These are phyloP conservation scores for Tenthredo scrophulariae DNA, from an alignment of 2,888 invertebrate genomes.

Conservation along the genomic window DNA sequence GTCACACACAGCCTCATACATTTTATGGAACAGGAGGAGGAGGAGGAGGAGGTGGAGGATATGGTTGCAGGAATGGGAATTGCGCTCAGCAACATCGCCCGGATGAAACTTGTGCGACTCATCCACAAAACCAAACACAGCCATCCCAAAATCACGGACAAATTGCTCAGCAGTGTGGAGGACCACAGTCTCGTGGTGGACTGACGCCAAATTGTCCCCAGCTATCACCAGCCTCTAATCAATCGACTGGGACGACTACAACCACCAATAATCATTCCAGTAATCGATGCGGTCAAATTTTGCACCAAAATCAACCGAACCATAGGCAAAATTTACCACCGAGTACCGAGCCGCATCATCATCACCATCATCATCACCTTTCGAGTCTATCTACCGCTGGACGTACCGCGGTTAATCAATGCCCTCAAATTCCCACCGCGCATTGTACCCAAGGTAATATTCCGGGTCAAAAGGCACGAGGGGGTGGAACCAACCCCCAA, in stretches of 20 bases:
- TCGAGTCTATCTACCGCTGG: slow-evolving; percentile 60
- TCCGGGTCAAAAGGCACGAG: neutral
- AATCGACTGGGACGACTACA: slow-evolving; percentile 55
- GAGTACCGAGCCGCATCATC: slow-evolving; percentile 61
- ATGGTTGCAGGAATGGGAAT: slow-evolving; percentile 68
- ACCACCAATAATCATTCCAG: slow-evolving; percentile 60
- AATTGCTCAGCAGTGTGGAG: slow-evolving; percentile 54
- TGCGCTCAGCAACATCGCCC: slow-evolving; percentile 64
- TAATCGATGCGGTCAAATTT: slow-evolving; percentile 63
- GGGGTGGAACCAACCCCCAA: slow-evolving; percentile 14
- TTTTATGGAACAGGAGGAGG: slow-evolving; percentile 64
- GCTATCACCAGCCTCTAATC: slow-evolving; percentile 62
- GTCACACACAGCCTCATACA: slow-evolving; percentile 64
- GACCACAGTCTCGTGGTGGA: slow-evolving; percentile 56
- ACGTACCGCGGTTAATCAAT: slow-evolving; percentile 45
- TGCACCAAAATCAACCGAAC: slow-evolving; percentile 76
- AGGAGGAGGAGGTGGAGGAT: slow-evolving; percentile 59
- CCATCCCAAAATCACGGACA: slow-evolving; percentile 45
- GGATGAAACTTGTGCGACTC: slow-evolving; percentile 60
- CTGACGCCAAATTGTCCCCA: slow-evolving; percentile 68
- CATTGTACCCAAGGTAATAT: slow-evolving; percentile 24
- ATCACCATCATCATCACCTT: slow-evolving; percentile 43
- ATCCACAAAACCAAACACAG: slow-evolving; percentile 55
- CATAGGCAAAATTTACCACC: slow-evolving; percentile 60
- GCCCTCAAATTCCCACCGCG: neutral